These are phyloP conservation scores for Heteropelma amictum DNA, from an alignment of 2,888 invertebrate species.

Conservation along the genomic window DNA sequence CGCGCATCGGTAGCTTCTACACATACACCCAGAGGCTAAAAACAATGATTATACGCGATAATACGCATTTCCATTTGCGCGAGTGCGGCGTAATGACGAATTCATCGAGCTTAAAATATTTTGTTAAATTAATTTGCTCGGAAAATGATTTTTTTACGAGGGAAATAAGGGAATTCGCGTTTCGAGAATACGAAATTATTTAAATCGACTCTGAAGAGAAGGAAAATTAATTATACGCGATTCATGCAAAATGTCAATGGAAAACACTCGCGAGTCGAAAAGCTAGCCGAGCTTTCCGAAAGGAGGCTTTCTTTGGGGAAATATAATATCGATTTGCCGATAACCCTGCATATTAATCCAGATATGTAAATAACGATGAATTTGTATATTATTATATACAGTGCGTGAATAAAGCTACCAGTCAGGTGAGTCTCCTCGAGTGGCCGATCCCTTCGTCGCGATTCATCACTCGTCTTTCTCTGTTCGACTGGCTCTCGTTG, in stretches of 20 bases:
- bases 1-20: constrained; percentile 40
- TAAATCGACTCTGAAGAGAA: background rate
- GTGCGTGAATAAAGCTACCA: background rate
- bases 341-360: too few relatives aligned
- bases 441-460: background rate
- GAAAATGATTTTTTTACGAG: background rate
- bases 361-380: too few relatives aligned
- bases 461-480: constrained; percentile 21
- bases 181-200: background rate
- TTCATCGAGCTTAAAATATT: background rate
- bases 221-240: background rate
- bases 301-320: too few relatives aligned
- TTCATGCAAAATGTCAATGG: background rate
- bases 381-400: background rate
- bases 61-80: background rate
- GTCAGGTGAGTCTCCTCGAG: background rate
- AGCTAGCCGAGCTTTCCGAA: background rate
- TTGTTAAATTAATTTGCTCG: background rate
- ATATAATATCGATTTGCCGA: too few relatives aligned
- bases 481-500: constrained; percentile 28
- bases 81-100: background rate
- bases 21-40: constrained; percentile 1
- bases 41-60: constrained; percentile 28
- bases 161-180: background rate
- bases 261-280: background rate